These are phyloP conservation scores for Microtus pennsylvanicus DNA, from an alignment of 2,113 vertebrate species.

Conservation along the genomic window DNA sequence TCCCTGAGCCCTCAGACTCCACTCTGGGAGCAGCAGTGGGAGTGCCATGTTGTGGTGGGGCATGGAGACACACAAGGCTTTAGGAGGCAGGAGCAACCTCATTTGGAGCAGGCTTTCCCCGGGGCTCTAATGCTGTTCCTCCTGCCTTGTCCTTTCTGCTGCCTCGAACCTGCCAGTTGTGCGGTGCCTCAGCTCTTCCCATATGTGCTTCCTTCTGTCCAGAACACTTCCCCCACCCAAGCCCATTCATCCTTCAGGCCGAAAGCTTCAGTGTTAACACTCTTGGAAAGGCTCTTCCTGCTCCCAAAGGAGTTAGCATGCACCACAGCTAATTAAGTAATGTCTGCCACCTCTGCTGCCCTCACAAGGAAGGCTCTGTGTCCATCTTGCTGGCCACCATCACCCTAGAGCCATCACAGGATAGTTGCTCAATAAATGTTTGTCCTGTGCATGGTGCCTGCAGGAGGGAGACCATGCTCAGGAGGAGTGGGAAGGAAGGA, in stretches of 20 bases:
- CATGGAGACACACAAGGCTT: not conserved
- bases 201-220: slow-evolving; percentile 25
- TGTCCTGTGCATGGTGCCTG: not conserved
- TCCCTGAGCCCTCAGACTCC: not conserved
- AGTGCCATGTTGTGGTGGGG: rapidly evolving
- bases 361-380: not conserved
- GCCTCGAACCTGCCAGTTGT: slow-evolving; percentile 23
- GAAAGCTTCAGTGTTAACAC: not conserved
- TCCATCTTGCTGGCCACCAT: not conserved
- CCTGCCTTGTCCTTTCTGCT: not conserved
- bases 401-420: not conserved
- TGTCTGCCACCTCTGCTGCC: not conserved
- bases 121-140: not conserved
- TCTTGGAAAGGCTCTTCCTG: slow-evolving; percentile 2
- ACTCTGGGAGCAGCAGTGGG: not conserved
- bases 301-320: not conserved
- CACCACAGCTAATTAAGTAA: not conserved
- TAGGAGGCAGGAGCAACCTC: not conserved
- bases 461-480: not conserved
- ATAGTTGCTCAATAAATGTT: slow-evolving; percentile 74
- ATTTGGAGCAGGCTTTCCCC: not conserved
- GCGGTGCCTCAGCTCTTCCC: slow-evolving; percentile 25
- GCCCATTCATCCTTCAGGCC: not conserved
- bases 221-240: not conserved
- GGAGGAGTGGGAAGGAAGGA: slow-evolving; percentile 21